These are phyloP conservation scores for Strigops habroptila DNA, from an alignment of 2,113 vertebrate genomes.

Conservation along the genomic window DNA sequence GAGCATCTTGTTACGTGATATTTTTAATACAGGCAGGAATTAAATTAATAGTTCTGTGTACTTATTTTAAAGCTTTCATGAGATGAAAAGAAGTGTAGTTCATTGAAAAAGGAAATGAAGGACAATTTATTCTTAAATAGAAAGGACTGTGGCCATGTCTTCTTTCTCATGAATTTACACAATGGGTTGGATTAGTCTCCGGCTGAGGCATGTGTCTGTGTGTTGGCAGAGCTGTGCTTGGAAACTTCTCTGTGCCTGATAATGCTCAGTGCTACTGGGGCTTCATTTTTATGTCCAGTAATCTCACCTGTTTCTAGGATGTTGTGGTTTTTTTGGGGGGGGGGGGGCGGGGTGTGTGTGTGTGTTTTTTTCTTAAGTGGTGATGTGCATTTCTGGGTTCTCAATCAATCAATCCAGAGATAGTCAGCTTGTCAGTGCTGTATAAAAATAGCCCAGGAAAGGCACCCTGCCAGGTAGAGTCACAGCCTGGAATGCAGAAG, in stretches of 20 bases:
- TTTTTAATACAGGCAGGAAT: constrained; percentile 23
- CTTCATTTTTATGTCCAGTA: background rate
- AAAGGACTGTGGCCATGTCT: background rate
- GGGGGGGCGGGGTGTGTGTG: too few species aligned
- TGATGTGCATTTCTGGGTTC: background rate
- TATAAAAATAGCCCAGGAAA: background rate
- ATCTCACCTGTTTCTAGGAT: background rate
- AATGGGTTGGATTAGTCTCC: background rate
- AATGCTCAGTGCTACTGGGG: background rate
- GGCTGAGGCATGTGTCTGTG: background rate
- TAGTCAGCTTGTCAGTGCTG: background rate
- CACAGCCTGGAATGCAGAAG: background rate
- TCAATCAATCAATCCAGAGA: background rate
- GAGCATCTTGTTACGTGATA: background rate
- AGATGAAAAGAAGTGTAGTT: background rate
- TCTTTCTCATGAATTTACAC: background rate
- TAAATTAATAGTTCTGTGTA: constrained; percentile 17
- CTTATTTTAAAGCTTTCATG: constrained; percentile 21
- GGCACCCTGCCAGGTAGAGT: background rate
- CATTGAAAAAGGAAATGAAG: background rate
- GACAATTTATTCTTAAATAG: background rate
- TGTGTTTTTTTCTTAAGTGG: too few species aligned
- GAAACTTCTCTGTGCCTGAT: background rate
- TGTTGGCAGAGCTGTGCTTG: background rate
- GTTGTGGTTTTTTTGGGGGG: background rate